Evolutionary conservation across 2,797 vertebrate species (phyloP).

Genomic region (Borostomias antarcticus): DNA sequence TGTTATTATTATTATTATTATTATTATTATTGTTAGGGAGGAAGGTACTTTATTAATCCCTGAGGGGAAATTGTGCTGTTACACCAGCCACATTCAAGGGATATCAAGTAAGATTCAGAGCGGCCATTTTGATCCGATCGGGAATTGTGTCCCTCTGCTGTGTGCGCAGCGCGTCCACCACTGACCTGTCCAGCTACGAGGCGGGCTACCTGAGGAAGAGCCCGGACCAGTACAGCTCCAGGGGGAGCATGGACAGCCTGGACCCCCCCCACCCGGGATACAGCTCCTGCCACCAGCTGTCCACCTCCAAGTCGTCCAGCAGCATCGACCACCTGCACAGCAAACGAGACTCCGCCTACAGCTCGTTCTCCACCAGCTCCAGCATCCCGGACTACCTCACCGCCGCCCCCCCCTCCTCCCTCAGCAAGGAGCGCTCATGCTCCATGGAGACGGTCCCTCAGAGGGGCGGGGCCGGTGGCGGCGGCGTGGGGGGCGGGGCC

Average conservation of each 20-base stretch:
- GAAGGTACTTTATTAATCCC: too few relatives aligned
- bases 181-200: slow-evolving; percentile 87
- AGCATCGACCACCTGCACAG: slow-evolving; percentile 94
- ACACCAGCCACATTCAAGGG: too few relatives aligned
- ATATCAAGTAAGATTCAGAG: too few relatives aligned
- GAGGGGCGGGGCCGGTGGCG: slow-evolving; percentile 70
- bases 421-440: slow-evolving; percentile 81
- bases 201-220: slow-evolving; percentile 88
- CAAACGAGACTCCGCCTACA: slow-evolving; percentile 96
- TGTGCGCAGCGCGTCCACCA: slow-evolving; percentile 83
- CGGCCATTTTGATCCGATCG: too few relatives aligned
- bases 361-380: slow-evolving; percentile 94
- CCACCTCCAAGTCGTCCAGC: slow-evolving; percentile 89
- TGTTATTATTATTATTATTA: too few relatives aligned
- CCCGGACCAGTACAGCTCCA: slow-evolving; percentile 93
- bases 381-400: slow-evolving; percentile 90
- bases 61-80: too few relatives aligned
- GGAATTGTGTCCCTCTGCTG: slow-evolving; percentile 5
- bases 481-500: slow-evolving; percentile 25
- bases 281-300: slow-evolving; percentile 84
- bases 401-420: slow-evolving; percentile 59
- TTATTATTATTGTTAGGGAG: too few relatives aligned
- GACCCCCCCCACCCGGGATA: slow-evolving; percentile 64
- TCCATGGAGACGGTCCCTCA: slow-evolving; percentile 79
- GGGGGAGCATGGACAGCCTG: slow-evolving; percentile 95